phyloP scores from a whole-genome alignment of 2,113 vertebrate genomes.

The Xyrauchen texanus region DNA sequence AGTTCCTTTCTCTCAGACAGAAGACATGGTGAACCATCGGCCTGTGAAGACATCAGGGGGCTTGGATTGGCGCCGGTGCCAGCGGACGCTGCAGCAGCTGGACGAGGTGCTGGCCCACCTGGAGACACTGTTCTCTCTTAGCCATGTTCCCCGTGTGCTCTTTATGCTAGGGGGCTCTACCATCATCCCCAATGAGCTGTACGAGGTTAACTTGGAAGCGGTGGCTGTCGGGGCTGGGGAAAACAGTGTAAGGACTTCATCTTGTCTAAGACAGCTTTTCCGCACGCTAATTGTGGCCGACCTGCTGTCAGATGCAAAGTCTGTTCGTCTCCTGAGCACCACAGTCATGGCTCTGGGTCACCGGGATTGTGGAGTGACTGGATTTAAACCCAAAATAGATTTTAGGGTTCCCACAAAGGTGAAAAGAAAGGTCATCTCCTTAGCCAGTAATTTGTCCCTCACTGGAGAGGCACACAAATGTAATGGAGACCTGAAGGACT shows the following conservation, averaged over 20 bases:
- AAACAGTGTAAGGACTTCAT: slow-evolving; percentile 74
- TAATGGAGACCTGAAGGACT: slow-evolving; percentile 75
- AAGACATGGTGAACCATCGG: slow-evolving; percentile 68
- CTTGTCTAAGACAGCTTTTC: slow-evolving; percentile 88
- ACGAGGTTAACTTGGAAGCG: slow-evolving; percentile 89
- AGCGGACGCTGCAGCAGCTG: slow-evolving; percentile 81
- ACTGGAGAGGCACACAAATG: slow-evolving; percentile 22
- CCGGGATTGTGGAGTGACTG: slow-evolving; percentile 85
- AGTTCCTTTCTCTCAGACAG: slow-evolving; percentile 65
- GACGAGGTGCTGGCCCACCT: slow-evolving; percentile 85
- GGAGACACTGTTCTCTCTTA: slow-evolving; percentile 85
- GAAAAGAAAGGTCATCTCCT: slow-evolving; percentile 78
- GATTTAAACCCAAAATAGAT: slow-evolving; percentile 91
- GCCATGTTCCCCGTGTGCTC: slow-evolving; percentile 86
- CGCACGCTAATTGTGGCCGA: slow-evolving; percentile 89
- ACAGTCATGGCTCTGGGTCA: slow-evolving; percentile 84
- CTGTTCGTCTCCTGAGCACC: slow-evolving; percentile 79
- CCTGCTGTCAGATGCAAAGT: slow-evolving; percentile 84
- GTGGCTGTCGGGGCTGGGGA: slow-evolving; percentile 72
- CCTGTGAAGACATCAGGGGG: slow-evolving; percentile 57
- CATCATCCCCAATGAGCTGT: slow-evolving; percentile 86
- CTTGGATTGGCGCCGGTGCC: slow-evolving; percentile 76
- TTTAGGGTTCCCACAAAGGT: slow-evolving; percentile 84
- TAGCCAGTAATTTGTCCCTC: slow-evolving; percentile 73
- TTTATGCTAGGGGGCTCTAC: slow-evolving; percentile 86